Base-by-base conservation (phyloP, 1,140 invertebrate species). In the Aricia agestis region DNA sequence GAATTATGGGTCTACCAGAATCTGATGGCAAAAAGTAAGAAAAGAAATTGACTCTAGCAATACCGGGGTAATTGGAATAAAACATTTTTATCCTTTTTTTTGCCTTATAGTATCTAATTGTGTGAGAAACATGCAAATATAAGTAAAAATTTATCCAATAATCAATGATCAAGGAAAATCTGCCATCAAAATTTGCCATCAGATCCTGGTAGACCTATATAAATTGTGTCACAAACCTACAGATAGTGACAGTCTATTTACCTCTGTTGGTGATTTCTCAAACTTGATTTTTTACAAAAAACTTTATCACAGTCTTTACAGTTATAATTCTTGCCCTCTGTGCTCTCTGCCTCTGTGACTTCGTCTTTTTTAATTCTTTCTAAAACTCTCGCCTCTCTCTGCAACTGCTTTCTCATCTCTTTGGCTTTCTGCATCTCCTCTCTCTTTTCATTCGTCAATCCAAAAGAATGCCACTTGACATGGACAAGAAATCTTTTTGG, bases 401-500 rank as follows among this genome's bases (percentile, higher is more conserved):
- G 79, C 75, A 82, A 74, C 6, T 77, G 76, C 18, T 77, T 76
- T 67, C 72, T 76, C 65, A 83, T 70, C 66, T 82, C 82, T 63
- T 80, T 85, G 57, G 82, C 80, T 70, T 71, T 80, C 5, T 79
- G 76, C 52, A 80, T 65, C 18, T 89, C 85, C 9, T 78, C 66
- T 36, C 82, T 75, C 59, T 81, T 84, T 25, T 82, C 80, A 18
- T 81, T 81, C 13, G 82, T 84, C 3, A 86, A 66, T 11, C 89
- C 89, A 17, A 90, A 87, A 1, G 80, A 75, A 74, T 92, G 90
- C 90, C 90, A 92, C 65, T 91, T 91, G 17, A 75, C 72, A 52
- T 92, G 90, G 0, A 91, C 82, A 0, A 92, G 75, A 65, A 89
- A 91, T 17, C 88, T 74, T 57, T 92, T 92, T 10, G 87, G 86